A percentile compares a stretch with the other conserved stretches of the same genome.
Evolutionary conservation across 2,113 vertebrate species (phyloP).

Genomic region (Psammodynastes pulverulentus): DNA sequence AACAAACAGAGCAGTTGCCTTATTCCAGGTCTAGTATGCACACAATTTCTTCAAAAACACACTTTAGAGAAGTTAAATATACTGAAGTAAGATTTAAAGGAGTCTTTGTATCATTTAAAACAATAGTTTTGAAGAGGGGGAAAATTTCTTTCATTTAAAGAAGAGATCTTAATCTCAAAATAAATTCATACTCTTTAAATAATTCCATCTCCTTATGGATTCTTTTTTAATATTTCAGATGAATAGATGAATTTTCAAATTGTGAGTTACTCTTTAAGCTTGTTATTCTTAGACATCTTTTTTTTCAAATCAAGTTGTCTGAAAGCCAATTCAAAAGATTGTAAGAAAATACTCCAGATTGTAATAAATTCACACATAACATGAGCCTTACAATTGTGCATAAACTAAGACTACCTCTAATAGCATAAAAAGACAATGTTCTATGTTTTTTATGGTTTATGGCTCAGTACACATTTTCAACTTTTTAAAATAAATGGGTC

Average conservation of each 20-base stretch:
- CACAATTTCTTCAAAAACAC: conserved; percentile 67
- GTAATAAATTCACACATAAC: not conserved
- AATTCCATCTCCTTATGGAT: not conserved
- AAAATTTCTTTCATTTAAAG: not conserved
- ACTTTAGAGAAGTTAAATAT: conserved; percentile 45
- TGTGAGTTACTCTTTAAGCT: not conserved
- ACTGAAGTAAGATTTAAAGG: conserved; percentile 53
- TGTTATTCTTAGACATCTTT: not conserved
- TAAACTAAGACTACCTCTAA: not conserved
- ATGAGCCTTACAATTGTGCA: not conserved
- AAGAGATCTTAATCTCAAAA: not conserved
- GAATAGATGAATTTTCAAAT: conserved; percentile 17
- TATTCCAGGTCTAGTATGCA: conserved; percentile 65
- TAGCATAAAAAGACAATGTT: no score
- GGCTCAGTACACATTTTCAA: not conserved
- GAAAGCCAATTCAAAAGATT: not conserved
- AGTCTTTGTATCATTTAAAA: conserved; percentile 39
- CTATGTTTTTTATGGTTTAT: not conserved
- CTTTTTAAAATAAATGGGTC: not conserved
- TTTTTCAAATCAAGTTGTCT: not conserved
- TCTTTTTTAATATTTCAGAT: conserved; percentile 1
- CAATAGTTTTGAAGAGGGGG: conserved; percentile 17
- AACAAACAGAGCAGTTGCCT: conserved; percentile 70
- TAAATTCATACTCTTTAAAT: not conserved
- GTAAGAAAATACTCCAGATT: not conserved